phyloP scores from a whole-genome alignment of 2,797 vertebrate genomes.

The Ptychobarbus kaznakovi region DNA sequence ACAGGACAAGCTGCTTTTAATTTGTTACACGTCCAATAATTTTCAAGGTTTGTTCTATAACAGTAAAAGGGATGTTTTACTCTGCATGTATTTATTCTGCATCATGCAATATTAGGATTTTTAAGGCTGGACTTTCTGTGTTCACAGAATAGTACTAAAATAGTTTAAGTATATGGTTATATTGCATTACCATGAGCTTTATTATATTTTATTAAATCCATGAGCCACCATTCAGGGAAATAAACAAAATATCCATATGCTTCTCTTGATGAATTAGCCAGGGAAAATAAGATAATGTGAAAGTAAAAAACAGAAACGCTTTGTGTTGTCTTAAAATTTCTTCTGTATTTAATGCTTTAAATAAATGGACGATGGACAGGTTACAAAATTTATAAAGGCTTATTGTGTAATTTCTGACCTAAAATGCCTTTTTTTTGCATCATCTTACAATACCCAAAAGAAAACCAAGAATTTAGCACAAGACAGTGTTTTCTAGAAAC shows the following conservation, averaged over 20 bases:
- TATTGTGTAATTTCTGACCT: neutral
- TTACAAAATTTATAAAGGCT: neutral
- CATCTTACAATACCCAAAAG: neutral
- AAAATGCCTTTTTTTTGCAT: neutral
- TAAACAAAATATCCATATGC: slow-evolving; percentile 15
- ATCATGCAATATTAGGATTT: neutral
- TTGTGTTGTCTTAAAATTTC: slow-evolving; percentile 7
- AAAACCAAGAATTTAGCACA: neutral
- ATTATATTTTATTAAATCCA: slow-evolving; percentile 36
- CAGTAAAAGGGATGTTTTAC: neutral
- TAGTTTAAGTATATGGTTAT: slow-evolving; percentile 2
- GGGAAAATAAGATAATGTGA: slow-evolving; percentile 21
- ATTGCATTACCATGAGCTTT: slow-evolving; percentile 31
- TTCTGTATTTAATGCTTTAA: neutral
- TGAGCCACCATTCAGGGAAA: slow-evolving; percentile 32
- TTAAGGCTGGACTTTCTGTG: slow-evolving; percentile 15
- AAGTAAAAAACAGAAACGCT: slow-evolving; percentile 28
- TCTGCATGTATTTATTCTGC: neutral
- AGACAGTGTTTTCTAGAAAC: neutral
- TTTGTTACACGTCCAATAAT: neutral
- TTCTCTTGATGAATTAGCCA: slow-evolving; percentile 30
- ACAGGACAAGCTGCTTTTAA: neutral
- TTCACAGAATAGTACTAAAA: slow-evolving; percentile 11
- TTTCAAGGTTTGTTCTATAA: neutral
- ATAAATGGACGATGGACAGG: neutral